Conservation (phyloP, 2,113 vertebrate species). For the Dromaius novaehollandiae region DNA sequence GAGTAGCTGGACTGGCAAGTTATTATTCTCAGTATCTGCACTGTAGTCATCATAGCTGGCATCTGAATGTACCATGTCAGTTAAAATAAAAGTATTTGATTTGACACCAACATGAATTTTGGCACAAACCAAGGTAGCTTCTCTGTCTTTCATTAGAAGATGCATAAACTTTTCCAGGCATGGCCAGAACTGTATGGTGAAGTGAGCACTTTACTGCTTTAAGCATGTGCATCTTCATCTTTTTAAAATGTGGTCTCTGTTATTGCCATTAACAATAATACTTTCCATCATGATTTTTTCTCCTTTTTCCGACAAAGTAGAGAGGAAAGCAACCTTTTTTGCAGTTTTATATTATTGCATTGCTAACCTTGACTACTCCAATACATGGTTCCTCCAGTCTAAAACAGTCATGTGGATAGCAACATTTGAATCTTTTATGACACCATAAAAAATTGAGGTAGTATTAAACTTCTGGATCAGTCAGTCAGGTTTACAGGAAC, state of each 20-base stretch:
- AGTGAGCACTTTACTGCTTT: background rate
- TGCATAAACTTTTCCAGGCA: rapidly evolving
- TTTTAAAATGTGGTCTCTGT: background rate
- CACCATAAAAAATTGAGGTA: background rate
- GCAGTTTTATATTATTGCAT: background rate
- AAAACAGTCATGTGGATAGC: background rate
- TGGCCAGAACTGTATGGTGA: background rate
- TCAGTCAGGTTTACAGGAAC: background rate
- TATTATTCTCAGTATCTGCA: background rate
- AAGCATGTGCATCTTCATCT: background rate
- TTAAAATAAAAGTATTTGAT: slow-evolving; percentile 3
- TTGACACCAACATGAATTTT: background rate
- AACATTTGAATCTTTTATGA: background rate
- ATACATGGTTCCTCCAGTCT: background rate
- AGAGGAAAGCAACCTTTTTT: background rate
- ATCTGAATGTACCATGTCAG: background rate
- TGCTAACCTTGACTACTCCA: background rate
- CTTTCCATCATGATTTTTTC: background rate
- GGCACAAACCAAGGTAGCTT: background rate
- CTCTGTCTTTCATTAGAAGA: background rate
- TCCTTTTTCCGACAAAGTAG: background rate
- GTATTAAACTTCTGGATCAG: background rate
- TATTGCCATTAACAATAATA: background rate
- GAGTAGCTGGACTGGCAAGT: background rate
- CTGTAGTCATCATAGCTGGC: background rate